Conservation (phyloP, 2,888 invertebrate species). For the Ditula angustiorana region DNA sequence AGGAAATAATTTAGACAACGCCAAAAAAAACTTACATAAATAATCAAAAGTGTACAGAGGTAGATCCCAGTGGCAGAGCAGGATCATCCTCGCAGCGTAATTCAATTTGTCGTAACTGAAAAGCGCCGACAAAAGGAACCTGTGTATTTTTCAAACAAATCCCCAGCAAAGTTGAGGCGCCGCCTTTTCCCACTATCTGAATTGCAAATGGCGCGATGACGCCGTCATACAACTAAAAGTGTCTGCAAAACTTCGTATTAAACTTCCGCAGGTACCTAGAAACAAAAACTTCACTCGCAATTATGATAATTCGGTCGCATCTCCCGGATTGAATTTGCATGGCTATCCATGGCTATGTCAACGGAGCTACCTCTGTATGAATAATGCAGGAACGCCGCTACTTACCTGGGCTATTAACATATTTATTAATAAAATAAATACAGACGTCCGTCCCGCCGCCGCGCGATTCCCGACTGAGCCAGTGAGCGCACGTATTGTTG, state of each 20-base stretch:
- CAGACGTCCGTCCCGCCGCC: constrained; percentile 71
- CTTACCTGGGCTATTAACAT: constrained; percentile 83
- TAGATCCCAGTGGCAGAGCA: constrained; percentile 3
- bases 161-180: constrained; percentile 71
- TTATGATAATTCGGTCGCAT: constrained; percentile 84
- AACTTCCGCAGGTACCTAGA: constrained; percentile 81
- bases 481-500: constrained; percentile 61
- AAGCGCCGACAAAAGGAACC: constrained; percentile 61
- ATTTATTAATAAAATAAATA: constrained; percentile 86
- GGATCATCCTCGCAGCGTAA: constrained; percentile 57
- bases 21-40: neutral
- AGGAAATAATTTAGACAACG: neutral
- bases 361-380: constrained; percentile 80
- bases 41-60: constrained; percentile 1
- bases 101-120: constrained; percentile 75
- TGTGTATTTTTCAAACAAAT: constrained; percentile 80
- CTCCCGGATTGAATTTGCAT: constrained; percentile 84
- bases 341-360: constrained; percentile 83
- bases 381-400: constrained; percentile 78
- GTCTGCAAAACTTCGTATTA: constrained; percentile 83
- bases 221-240: constrained; percentile 83
- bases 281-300: constrained; percentile 84
- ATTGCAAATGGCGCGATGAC: constrained; percentile 84
- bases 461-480: constrained; percentile 40
- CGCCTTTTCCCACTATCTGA: constrained; percentile 82